Evolutionary conservation across 2,888 invertebrate species (phyloP), one percentile per base, ranked within the genome.

Genomic region (Melanchra persicariae): DNA sequence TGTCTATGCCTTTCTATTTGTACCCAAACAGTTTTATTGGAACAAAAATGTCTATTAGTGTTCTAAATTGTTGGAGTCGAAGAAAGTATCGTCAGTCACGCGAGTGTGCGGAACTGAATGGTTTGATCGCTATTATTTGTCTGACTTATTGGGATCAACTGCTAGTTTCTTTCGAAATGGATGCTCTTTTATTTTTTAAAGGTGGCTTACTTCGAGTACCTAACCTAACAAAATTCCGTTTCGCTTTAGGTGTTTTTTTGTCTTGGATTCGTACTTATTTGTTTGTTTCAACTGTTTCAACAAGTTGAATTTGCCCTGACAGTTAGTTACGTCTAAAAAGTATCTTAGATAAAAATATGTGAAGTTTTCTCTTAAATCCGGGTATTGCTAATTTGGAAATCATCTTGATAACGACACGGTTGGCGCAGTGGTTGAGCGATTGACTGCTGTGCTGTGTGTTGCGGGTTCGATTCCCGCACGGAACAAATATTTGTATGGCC

Each of bases 11-110:
- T n/a, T 57, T 37, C 15, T 37, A 37, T 57, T 34, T 57, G 57
- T 37, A 37, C 22, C 15, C 37, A 65, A 55, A 82, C 57, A 34
- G 49, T 58, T 69, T 61, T 58, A 67, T 63, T 77, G 52, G 19
- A n/a, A 52, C 60, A 51, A 24, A 51, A 60, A 70, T 37, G 7
- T 58, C 34, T 30, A 62, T 67, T 67, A 51, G 57, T 59, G 24
- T 22, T n/a, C 49, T n/a, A 12, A 45, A 68, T 65, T 52, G 57
- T 58, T 61, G 40, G n/a, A 37, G 45, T 61, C 17, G 30, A 62
- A 30, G 43, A 66, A 70, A 77, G 40, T 66, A 77, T 10, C n/a
- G 17, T 54, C 37, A 68, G 83, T 78, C 82, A 79, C 79, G 82
- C 79, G 65, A 68, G 24, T 40, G 9, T 81, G 52, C 24, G 54